A percentile compares a stretch with the other conserved stretches of the same genome.
Evolutionary conservation across 2,113 vertebrate species (phyloP).

Genomic region (Paramisgurnus dabryanus): DNA sequence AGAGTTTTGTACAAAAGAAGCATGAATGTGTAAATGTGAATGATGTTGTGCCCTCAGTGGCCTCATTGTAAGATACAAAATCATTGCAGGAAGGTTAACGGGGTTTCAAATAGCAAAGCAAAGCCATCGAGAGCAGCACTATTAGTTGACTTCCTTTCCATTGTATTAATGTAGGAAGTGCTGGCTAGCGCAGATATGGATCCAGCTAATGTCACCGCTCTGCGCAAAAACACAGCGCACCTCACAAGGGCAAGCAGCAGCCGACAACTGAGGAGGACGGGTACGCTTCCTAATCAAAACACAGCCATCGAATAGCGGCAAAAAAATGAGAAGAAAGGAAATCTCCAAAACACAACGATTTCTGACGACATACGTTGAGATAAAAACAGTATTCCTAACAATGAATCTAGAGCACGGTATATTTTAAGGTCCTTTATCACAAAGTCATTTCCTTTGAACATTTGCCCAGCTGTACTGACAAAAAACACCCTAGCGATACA

Average conservation of each 20-base stretch:
- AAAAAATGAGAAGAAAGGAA: constrained; percentile 64
- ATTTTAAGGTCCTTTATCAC: constrained; percentile 12
- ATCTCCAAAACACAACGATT: constrained; percentile 12
- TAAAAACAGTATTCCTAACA: constrained; percentile 23
- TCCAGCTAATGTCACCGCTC: constrained; percentile 62
- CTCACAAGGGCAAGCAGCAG: constrained; percentile 48
- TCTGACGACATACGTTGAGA: constrained; percentile 1
- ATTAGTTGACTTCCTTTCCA: constrained; percentile 75
- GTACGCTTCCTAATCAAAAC: constrained; percentile 73
- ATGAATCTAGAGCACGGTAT: constrained; percentile 1
- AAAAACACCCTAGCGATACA: constrained; percentile 20
- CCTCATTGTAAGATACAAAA: constrained; percentile 36
- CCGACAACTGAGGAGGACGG: constrained; percentile 45
- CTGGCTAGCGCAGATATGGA: constrained; percentile 75
- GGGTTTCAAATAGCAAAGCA: constrained; percentile 49
- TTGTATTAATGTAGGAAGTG: constrained; percentile 76
- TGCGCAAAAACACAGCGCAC: constrained; percentile 57
- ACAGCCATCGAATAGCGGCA: constrained; percentile 53
- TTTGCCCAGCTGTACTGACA: constrained; percentile 4
- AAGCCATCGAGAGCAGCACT: constrained; percentile 56
- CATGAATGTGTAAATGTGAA: not conserved
- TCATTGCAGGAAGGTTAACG: constrained; percentile 34
- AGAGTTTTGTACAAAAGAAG: not conserved
- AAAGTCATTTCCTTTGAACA: constrained; percentile 39
- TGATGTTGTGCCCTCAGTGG: constrained; percentile 34